Evolutionary conservation across 2,888 invertebrate species (phyloP), one percentile per base, ranked within the genome.

Genomic region (Drosophila kuntzei): DNA sequence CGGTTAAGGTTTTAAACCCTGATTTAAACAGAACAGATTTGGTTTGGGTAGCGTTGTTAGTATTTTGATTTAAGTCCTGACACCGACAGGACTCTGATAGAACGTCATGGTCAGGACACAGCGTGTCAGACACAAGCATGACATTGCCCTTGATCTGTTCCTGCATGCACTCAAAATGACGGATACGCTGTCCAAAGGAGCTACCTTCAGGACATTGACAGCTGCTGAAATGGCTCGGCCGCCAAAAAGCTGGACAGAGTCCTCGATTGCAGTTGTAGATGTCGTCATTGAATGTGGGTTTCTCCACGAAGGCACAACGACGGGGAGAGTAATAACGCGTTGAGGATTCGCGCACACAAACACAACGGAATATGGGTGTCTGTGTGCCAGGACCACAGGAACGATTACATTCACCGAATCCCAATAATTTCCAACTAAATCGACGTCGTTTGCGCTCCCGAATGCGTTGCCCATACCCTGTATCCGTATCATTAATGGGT

Each of bases 211-310:
- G 96, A 90, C 98, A 97, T 11, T 95, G 95, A 89, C 98, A 98
- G 0, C 95, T 94, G 12, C 95, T 94, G 96, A 97, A 98, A 14
- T 95, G 94, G 0, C 95, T 94, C 50, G 95, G 94, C 11, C 90
- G 89, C 98, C 98, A 98, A 68, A 96, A 95, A 0, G 97, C 95
- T 6, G 96, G 95, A 89, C 98, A 98, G 0, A 96, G 95, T 36
- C 94, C 94, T 0, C 93, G 93, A 90, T 97, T 97, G 89, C 96
- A 96, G 22, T 94, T 93, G 91, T 95, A 92, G 74, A 92, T 90
- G 47, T 94, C 92, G 11, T 94, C 94, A 79, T 94, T 94, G 16
- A 93, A 92, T 16, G 92, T 91, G 0, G 95, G 95, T 71, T 94
- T 94, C 59, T 94, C 93, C n/a, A 93, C 83, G 76, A 91, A 94